Base-by-base conservation (phyloP, 2,888 invertebrate species). In the Trachelus iudaicus region DNA sequence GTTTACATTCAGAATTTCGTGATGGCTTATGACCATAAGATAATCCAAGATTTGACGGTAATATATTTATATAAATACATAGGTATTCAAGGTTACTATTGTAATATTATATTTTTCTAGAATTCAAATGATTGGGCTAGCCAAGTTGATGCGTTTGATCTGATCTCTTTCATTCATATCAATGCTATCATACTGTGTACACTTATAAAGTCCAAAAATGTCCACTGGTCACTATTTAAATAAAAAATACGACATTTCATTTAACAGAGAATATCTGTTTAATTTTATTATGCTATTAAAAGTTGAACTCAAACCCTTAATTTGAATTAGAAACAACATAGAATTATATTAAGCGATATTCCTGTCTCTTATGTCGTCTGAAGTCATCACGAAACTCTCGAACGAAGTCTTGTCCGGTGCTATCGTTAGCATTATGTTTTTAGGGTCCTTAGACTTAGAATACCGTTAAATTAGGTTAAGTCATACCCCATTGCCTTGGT, bases 391-490 rank as follows among this genome's bases (percentile, higher is more conserved):
- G 56, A 56, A 23, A 85, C 73, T 83, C 80, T 69, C 75, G 30
- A 75, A 77, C 77, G 69, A 73, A 77, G 77, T 79, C 79, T 83
- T 82, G 76, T 40, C 75, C 78, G 78, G 76, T 81, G 31, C 81
- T 79, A 76, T 81, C 79, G 75, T 80, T 83, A 76, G 87, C 86
- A 85, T 86, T 82, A 82, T 82, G 79, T 83, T 82, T 83, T 56
- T 82, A 80, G 82, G 79, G 77, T 82, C 75, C 77, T 82, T 86
- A 84, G 86, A 80, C 77, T 86, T 87, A 86, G 86, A 86, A 82
- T 74, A 79, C 83, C 73, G 78, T 80, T 76, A 73, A 78, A 83
- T 83, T 81, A 73, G 80, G 78, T 83, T 83, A 34, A 77, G 79
- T 83, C 83, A 79, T 83, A 76, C 76, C 75, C 79, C 81, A 82